A percentile compares a stretch with the other conserved stretches of the same genome.
These are phyloP conservation scores for Rhea pennata DNA, from an alignment of 2,113 vertebrate species.

Conservation along the genomic window DNA sequence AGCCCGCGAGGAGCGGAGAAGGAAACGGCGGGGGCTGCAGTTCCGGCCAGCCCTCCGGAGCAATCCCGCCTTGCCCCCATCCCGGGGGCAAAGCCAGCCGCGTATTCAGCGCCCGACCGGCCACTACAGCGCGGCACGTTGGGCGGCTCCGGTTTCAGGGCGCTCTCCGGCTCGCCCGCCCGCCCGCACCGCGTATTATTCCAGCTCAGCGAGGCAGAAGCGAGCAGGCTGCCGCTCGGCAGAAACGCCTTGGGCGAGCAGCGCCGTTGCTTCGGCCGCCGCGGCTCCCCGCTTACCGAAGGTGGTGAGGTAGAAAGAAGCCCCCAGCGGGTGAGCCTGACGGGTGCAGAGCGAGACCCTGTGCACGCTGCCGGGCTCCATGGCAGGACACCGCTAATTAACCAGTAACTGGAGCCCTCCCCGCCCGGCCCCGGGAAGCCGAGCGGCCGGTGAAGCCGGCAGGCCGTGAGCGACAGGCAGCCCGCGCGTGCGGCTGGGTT, in stretches of 20 bases:
- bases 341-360: slow-evolving; percentile 58
- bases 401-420: not conserved
- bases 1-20: not conserved
- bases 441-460: not conserved
- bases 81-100: fast-evolving
- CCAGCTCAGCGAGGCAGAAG: not conserved
- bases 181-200: fast-evolving
- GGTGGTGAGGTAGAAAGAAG: slow-evolving; percentile 75
- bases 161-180: fast-evolving
- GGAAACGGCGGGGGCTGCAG: fast-evolving
- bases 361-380: slow-evolving; percentile 61
- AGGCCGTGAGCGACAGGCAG: not conserved
- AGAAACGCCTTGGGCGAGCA: not conserved
- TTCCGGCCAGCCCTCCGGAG: not conserved
- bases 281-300: slow-evolving; percentile 80
- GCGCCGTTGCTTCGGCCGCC: not conserved
- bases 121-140: fast-evolving
- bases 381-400: not conserved
- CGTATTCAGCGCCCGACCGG: fast-evolving
- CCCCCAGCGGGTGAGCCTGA: slow-evolving; percentile 33
- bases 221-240: not conserved
- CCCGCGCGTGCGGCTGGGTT: not conserved
- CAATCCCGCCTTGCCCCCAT: not conserved
- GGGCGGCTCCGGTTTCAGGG: fast-evolving
- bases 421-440: not conserved